phyloP scores from a whole-genome alignment of 2,113 vertebrate species.

The Jacana jacana region DNA sequence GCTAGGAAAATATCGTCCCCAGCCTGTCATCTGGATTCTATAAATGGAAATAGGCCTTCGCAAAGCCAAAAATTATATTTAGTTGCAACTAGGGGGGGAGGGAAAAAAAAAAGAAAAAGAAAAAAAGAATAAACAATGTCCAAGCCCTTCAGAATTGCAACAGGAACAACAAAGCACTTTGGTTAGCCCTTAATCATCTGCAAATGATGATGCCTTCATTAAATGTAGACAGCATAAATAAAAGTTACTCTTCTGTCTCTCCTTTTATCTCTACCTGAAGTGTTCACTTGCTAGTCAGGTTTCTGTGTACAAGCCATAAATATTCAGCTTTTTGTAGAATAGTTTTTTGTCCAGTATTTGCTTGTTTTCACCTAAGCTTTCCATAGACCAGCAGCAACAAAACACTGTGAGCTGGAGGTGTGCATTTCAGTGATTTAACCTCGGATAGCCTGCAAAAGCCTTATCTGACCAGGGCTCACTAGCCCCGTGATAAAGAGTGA shows the following conservation, averaged over 20 bases:
- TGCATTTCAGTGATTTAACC: not conserved
- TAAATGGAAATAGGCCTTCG: slow-evolving; percentile 37
- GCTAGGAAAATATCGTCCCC: slow-evolving; percentile 24
- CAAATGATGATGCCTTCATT: not conserved
- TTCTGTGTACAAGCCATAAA: not conserved
- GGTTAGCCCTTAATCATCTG: not conserved
- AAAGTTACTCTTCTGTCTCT: slow-evolving; percentile 13
- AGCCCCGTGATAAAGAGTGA: not conserved
- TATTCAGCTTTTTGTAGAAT: slow-evolving; percentile 14
- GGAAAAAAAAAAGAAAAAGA: not conserved
- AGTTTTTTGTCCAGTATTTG: not conserved
- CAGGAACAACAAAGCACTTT: not conserved
- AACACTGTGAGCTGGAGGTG: not conserved
- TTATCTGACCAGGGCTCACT: not conserved
- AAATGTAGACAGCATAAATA: not conserved
- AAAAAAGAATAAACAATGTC: not conserved
- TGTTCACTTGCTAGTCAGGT: not conserved
- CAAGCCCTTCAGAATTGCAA: not conserved
- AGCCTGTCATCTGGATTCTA: slow-evolving; percentile 58
- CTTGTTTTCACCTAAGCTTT: not conserved
- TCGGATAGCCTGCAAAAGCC: not conserved
- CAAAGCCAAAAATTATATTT: slow-evolving; percentile 46
- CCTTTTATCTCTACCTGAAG: slow-evolving; percentile 38
- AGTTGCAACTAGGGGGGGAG: not conserved
- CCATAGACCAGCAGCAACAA: not conserved